Evolutionary conservation across 2,888 invertebrate species (phyloP).

Genomic region (Proisotoma minuta): DNA sequence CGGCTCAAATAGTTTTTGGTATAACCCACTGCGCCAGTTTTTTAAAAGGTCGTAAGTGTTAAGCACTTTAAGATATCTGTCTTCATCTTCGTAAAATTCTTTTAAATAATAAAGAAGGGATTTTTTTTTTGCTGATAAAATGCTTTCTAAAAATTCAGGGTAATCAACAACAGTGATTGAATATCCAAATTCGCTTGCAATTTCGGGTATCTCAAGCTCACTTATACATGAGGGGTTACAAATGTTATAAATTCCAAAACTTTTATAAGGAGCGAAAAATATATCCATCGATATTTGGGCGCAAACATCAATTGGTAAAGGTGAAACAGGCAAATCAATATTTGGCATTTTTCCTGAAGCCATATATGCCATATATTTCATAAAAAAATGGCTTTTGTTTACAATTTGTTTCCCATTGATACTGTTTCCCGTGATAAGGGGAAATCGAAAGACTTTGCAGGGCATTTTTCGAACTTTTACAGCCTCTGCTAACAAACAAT

Average conservation of each 20-base stretch:
- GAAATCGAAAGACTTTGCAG: constrained; percentile 12
- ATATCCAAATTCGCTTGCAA: constrained; percentile 19
- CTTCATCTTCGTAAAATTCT: constrained; percentile 16
- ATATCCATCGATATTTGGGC: constrained; percentile 19
- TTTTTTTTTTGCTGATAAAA: constrained; percentile 3
- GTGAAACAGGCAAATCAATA: constrained; percentile 12
- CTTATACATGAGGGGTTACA: not conserved
- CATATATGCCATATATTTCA: constrained; percentile 24
- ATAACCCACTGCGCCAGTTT: too few relatives aligned
- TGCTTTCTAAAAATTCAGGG: not conserved
- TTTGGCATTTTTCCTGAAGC: constrained; percentile 20
- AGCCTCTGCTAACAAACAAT: constrained; percentile 11
- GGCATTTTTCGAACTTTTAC: constrained; percentile 10
- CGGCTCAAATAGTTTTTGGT: too few relatives aligned
- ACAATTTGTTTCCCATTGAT: not conserved
- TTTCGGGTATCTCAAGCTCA: constrained; percentile 11
- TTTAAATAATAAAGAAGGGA: constrained; percentile 13
- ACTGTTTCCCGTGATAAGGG: constrained; percentile 2
- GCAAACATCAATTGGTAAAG: constrained; percentile 26
- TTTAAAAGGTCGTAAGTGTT: too few relatives aligned
- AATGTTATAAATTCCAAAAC: constrained; percentile 35
- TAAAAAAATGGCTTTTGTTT: not conserved
- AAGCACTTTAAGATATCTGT: too few relatives aligned
- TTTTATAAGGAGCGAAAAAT: constrained; percentile 21
- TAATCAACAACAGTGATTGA: not conserved